Conservation (phyloP, 2,113 vertebrate genomes). For the Microcebus tavaratra region DNA sequence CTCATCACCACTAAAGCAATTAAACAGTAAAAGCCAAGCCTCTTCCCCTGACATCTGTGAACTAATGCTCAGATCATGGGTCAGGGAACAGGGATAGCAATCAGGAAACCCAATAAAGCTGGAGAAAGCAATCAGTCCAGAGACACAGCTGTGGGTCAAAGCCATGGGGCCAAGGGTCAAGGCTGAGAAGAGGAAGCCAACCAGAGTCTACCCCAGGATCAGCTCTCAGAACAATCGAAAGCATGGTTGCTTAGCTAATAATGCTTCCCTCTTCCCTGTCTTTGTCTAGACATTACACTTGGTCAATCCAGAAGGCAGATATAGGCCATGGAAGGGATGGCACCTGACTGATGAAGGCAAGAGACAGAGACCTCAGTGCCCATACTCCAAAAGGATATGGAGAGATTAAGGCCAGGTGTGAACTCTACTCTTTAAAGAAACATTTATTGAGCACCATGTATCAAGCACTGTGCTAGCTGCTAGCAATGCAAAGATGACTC, state of each 20-base stretch:
- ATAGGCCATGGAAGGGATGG: background rate
- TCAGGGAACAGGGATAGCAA: constrained; percentile 36
- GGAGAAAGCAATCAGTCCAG: constrained; percentile 27
- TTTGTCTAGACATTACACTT: constrained; percentile 5
- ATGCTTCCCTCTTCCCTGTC: background rate
- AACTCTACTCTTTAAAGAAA: constrained; percentile 19
- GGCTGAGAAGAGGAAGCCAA: constrained; percentile 31
- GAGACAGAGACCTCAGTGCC: background rate
- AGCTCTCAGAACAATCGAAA: constrained; percentile 19
- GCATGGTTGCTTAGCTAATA: background rate
- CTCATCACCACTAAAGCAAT: constrained; percentile 32
- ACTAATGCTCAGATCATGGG: constrained; percentile 34
- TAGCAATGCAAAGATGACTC: background rate
- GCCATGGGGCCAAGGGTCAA: background rate
- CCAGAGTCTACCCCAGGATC: background rate
- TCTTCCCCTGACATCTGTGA: constrained; percentile 41
- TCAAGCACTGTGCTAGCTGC: background rate
- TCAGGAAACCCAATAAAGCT: constrained; percentile 40
- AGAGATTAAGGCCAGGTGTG: background rate
- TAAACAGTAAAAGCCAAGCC: constrained; percentile 44
- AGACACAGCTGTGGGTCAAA: constrained; percentile 19
- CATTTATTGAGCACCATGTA: background rate
- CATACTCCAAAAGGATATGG: background rate
- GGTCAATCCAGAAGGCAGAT: background rate
- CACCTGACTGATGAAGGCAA: background rate